These are phyloP conservation scores for Achlya flavicornis DNA, from an alignment of 2,888 invertebrate species.

Conservation along the genomic window DNA sequence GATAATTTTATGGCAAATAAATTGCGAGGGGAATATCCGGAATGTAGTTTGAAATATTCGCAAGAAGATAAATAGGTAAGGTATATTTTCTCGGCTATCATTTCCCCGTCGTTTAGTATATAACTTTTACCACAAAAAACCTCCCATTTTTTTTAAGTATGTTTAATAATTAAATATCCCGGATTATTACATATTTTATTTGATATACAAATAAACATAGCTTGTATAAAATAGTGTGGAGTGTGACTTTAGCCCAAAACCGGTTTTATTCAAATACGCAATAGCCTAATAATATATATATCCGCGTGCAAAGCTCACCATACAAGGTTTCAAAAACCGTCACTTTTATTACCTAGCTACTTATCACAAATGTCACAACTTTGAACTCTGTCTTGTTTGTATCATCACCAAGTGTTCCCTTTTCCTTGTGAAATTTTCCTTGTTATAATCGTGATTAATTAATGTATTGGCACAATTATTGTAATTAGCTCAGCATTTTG, in stretches of 20 bases:
- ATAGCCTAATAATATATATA: neutral
- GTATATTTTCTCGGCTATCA: no score
- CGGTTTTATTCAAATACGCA: neutral
- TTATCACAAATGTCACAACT: constrained; percentile 1
- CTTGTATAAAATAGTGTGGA: neutral
- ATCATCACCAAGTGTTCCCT: neutral
- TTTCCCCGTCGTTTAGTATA: no score
- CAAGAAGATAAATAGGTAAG: no score
- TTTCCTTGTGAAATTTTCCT: constrained; percentile 1
- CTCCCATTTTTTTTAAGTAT: no score
- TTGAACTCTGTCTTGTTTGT: neutral
- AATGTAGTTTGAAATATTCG: neutral
- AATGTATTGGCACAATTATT: neutral
- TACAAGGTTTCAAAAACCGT: neutral
- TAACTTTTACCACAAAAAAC: no score
- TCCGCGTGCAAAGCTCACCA: neutral
- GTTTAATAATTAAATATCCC: no score
- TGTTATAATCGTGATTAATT: neutral
- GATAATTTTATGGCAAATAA: neutral
- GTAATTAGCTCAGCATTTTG: neutral
- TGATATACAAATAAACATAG: no score
- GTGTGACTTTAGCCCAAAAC: neutral
- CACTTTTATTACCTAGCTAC: neutral
- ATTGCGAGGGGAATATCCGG: neutral
- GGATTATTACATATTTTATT: no score